Base-by-base conservation (phyloP, 2,888 invertebrate genomes). In the Ptycholaimellus sp. region DNA sequence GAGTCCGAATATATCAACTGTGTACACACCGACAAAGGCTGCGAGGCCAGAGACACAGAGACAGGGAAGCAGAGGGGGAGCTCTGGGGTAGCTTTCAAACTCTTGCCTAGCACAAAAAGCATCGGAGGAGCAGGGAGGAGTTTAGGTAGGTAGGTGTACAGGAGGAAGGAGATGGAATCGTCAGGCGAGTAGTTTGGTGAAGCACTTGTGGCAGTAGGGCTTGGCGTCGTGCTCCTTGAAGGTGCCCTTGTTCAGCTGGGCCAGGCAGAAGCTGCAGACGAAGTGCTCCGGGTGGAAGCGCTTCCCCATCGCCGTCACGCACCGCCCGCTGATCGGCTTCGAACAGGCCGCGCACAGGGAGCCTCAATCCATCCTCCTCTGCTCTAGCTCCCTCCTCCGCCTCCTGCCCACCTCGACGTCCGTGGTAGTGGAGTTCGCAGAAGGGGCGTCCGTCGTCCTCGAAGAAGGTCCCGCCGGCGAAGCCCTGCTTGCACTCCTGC, bases 221-320 rank as follows among this genome's bases (percentile, higher is more conserved):
- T 90, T 87, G 55, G 87, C 83, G 59, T 85, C 85, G 59, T 90
- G 87, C 61, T 96, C 96, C 61, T 96, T 99, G 65, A 96, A 96
- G 1, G 93, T 96, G 52, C 93, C 93, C 60, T 93, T 93, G 65
- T 90, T 93, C 48, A 99, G 70, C 59, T 90, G 90, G 56, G 85
- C 77, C 44, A 87, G 69, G 58, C 96, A 99, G 67, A 90, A 93
- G n/a, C 90, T 85, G 67, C 96, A 96, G 6, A 87, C 85, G 59
- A 96, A 99, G 65, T 96, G 93, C 60, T 96, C 93, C 0, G 93
- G 93, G 63, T 99, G 96, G 70, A 85, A 96, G 65, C 96, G 93
- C 50, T 79, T 69, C 66, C 82, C 87, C 87, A 99, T 90, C 45
- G 93, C 93, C 1, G 93, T 93, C 59, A 99, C 90, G 64, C 93